A percentile compares a stretch with the other conserved stretches of the same genome.
Conservation (phyloP, 2,888 invertebrate species). For the Seira ritae region DNA sequence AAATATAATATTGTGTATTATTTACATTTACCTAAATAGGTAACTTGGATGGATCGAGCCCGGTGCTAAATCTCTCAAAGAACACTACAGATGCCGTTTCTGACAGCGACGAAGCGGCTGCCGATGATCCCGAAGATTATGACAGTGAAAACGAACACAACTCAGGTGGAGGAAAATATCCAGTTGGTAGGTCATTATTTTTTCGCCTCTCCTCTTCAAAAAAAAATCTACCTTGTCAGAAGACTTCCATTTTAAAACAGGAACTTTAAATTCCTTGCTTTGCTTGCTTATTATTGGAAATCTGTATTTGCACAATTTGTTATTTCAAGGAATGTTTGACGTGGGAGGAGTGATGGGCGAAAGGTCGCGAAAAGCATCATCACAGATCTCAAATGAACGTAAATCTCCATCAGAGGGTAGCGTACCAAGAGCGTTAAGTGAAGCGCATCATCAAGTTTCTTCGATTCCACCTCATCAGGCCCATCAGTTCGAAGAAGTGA, state of each 20-base stretch:
- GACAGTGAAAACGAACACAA: conserved; percentile 86
- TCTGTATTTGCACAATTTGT: no score
- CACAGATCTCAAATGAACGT: conserved; percentile 68
- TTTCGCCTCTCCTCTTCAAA: no score
- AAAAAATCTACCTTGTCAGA: no score
- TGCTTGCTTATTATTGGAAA: conserved; percentile 3
- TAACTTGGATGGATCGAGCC: conserved; percentile 93
- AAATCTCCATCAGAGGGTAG: conserved; percentile 72
- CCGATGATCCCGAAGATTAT: conserved; percentile 82
- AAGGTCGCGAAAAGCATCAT: conserved; percentile 62
- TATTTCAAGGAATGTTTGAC: conserved; percentile 62
- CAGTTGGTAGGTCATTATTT: conserved; percentile 60
- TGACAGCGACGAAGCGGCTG: conserved; percentile 73
- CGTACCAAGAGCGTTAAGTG: conserved; percentile 48
- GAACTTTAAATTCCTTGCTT: neutral
- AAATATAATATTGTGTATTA: conserved; percentile 1
- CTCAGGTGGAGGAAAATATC: conserved; percentile 66
- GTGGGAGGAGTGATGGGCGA: conserved; percentile 60
- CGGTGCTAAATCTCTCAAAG: conserved; percentile 93
- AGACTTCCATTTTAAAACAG: neutral
- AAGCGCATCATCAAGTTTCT: conserved; percentile 43
- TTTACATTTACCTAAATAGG: conserved; percentile 78
- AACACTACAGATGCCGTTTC: conserved; percentile 79
- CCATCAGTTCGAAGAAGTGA: conserved; percentile 72
- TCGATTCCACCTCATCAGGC: conserved; percentile 51